Base-by-base conservation (phyloP, 1,140 invertebrate species). In the Cydia splendana region DNA sequence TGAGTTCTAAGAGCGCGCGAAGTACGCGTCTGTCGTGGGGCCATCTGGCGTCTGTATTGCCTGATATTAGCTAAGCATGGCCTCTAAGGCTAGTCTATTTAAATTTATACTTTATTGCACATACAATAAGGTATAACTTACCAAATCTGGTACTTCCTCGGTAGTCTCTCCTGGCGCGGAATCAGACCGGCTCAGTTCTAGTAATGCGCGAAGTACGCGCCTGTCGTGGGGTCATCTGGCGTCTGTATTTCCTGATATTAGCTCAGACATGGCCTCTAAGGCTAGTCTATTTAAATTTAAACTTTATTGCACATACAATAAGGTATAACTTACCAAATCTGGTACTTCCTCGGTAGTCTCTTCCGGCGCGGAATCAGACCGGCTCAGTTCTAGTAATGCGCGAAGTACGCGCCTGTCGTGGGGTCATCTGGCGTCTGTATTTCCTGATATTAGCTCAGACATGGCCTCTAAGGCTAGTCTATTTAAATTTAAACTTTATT, bases 391-490 rank as follows among this genome's bases (percentile, higher is more conserved):
- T 12, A 93, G 73, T 28, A 93, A 80, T 18, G 92, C 87, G 6
- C 88, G 79, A 38, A 91, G 76, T 24, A 93, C 92, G 3, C 89
- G 84, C 0, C 87, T 75, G 78, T 93, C 93, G 0, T 88, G 82
- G n/a, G 91, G 87, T 87, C 92, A 92, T 0, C 82, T 77, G 3
- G 80, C 78, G 7, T 77, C 78, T 2, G 78, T 57, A 13, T 81
- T 84, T 1, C 88, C 87, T 2, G 84, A 78, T 71, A 92, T 86
- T 24, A 93, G 80, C 77, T 91, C 93, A 2, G 93, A 91, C 85
- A 93, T 85, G 4, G 81, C 81, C 75, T 90, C 88, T 18, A 89
- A 65, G 0, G 86, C 82, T 30, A 4, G 5, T 34, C 34, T 34
- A 34, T 34, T 34, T 34, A 34, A 34, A 42, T 42, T 42, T 42